A percentile compares a stretch with the other conserved stretches of the same genome.
These are phyloP conservation scores for Steinernema khuongi DNA, from an alignment of 1,140 invertebrate genomes.

Conservation along the genomic window DNA sequence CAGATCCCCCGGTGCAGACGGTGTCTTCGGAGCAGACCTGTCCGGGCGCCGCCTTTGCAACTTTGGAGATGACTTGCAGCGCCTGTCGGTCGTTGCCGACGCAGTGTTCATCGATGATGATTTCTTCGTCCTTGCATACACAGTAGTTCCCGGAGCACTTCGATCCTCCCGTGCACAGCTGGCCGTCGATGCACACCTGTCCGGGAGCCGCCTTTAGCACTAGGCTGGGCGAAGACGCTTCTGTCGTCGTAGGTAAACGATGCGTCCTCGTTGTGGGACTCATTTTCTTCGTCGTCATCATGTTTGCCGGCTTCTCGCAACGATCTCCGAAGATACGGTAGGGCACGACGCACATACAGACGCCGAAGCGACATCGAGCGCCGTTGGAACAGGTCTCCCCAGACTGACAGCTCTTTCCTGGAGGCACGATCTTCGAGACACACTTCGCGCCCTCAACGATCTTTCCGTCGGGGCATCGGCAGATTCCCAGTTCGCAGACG, in stretches of 20 bases:
- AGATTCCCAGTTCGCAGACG: constrained; percentile 37
- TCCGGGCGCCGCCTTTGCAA: constrained; percentile 25
- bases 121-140: constrained; percentile 26
- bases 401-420: constrained; percentile 36
- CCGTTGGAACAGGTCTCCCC: constrained; percentile 34
- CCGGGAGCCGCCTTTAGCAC: constrained; percentile 21
- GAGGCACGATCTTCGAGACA: constrained; percentile 13
- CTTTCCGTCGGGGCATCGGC: constrained; percentile 33
- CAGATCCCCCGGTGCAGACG: constrained; percentile 28
- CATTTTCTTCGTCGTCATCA: constrained; percentile 12
- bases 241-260: not conserved
- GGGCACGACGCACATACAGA: constrained; percentile 33
- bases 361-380: constrained; percentile 34
- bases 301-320: constrained; percentile 22
- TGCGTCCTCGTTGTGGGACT: not conserved
- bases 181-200: constrained; percentile 10
- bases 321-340: constrained; percentile 18
- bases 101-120: constrained; percentile 29
- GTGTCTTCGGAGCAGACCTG: constrained; percentile 26
- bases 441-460: constrained; percentile 18
- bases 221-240: no score
- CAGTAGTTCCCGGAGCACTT: constrained; percentile 24
- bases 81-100: constrained; percentile 22
- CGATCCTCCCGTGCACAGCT: constrained; percentile 29
- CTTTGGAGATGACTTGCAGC: not conserved